Evolutionary conservation across 2,113 vertebrate species (phyloP).

Genomic region (Tetrax tetrax): DNA sequence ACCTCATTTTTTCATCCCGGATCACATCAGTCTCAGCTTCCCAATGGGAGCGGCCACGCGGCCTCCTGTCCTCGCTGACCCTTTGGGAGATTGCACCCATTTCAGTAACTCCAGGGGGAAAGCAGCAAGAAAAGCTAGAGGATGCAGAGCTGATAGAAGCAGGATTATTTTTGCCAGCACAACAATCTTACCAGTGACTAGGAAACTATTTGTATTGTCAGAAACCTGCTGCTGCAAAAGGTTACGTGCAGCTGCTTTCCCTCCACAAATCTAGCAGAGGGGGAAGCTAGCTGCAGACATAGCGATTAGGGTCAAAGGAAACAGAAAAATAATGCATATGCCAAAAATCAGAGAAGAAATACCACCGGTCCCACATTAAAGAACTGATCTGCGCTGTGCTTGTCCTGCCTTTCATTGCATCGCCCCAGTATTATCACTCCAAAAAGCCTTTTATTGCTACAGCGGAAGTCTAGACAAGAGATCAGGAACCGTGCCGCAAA

Average conservation of each 20-base stretch:
- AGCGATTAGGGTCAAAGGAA: constrained; percentile 3
- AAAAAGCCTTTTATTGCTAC: neutral
- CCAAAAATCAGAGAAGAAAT: neutral
- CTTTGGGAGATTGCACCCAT: too few relatives aligned
- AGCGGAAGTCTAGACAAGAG: neutral
- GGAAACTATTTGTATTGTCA: neutral
- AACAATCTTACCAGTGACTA: neutral
- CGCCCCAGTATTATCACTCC: neutral
- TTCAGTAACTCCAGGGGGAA: neutral
- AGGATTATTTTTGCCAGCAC: neutral
- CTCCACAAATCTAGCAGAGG: neutral
- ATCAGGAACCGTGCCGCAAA: neutral
- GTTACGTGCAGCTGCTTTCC: neutral
- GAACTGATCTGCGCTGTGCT: neutral
- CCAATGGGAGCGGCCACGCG: accelerated
- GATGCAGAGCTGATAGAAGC: neutral
- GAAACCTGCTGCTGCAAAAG: neutral
- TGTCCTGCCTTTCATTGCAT: neutral
- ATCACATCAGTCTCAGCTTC: neutral
- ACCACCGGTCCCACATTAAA: neutral
- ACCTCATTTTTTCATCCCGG: neutral
- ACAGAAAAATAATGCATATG: neutral
- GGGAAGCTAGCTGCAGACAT: neutral
- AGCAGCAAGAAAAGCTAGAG: neutral
- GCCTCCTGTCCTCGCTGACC: neutral